Conservation (phyloP, 2,797 vertebrate species). For the Menidia menidia region DNA sequence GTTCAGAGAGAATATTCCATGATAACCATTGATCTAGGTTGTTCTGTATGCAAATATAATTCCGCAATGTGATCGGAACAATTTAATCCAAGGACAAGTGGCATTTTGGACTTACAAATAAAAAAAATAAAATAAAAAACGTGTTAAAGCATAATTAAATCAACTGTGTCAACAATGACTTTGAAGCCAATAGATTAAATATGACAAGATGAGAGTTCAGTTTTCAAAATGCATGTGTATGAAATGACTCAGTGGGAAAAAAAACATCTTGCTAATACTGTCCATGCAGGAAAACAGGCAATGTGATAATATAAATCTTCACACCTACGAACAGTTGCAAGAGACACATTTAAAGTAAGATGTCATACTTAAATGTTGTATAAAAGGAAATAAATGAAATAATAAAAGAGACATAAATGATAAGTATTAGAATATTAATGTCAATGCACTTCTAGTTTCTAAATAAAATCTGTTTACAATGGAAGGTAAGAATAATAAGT, state of each 20-base stretch:
- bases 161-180: too few species aligned
- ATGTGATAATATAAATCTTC: too few species aligned
- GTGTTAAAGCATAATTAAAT: too few species aligned
- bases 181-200: not conserved
- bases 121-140: not conserved
- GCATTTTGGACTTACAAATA: not conserved
- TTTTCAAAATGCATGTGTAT: not conserved
- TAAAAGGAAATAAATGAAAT: not conserved
- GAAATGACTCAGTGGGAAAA: not conserved
- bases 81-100: not conserved
- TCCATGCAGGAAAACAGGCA: not conserved
- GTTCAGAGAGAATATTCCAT: constrained; percentile 7
- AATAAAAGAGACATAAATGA: not conserved
- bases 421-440: not conserved
- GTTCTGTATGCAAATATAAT: not conserved
- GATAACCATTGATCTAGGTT: not conserved
- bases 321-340: not conserved
- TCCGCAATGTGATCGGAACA: not conserved
- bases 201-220: not conserved
- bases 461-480: not conserved
- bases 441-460: not conserved
- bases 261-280: not conserved
- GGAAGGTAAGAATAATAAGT: not conserved
- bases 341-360: not conserved
- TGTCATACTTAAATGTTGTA: not conserved